phyloP scores from a whole-genome alignment of 2,113 vertebrate species.

The Phalacrocorax carbo region DNA sequence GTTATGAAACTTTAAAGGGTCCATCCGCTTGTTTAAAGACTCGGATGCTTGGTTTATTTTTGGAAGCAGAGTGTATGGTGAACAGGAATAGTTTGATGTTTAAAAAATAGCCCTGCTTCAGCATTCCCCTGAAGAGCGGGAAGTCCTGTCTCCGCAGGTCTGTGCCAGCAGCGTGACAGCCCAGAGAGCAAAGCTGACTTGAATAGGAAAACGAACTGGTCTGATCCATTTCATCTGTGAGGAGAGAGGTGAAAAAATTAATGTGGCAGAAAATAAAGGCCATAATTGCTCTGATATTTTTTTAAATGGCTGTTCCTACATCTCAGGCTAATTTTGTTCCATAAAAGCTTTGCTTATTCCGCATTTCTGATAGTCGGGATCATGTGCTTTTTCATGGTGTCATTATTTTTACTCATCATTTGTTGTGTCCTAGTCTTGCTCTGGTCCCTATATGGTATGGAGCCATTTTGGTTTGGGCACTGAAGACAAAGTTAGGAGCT shows the following conservation, averaged over 20 bases:
- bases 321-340: neutral
- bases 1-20: slow-evolving; percentile 33
- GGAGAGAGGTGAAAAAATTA: slow-evolving; percentile 34
- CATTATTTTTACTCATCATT: neutral
- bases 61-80: slow-evolving; percentile 1
- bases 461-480: neutral
- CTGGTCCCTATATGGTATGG: neutral
- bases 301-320: neutral
- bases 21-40: neutral
- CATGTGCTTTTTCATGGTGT: neutral
- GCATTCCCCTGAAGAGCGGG: slow-evolving; percentile 37
- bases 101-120: slow-evolving; percentile 32
- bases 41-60: slow-evolving; percentile 38
- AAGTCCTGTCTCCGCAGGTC: slow-evolving; percentile 19
- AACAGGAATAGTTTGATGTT: slow-evolving; percentile 49
- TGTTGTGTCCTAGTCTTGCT: neutral
- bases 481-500: neutral
- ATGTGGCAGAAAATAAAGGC: neutral
- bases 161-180: slow-evolving; percentile 27
- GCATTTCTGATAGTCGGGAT: neutral
- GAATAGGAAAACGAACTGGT: neutral
- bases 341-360: slow-evolving; percentile 8
- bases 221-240: neutral
- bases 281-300: neutral
- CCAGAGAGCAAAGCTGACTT: neutral